Evolutionary conservation across 2,797 vertebrate species (phyloP).

Genomic region (Pseudomugil tenellus): DNA sequence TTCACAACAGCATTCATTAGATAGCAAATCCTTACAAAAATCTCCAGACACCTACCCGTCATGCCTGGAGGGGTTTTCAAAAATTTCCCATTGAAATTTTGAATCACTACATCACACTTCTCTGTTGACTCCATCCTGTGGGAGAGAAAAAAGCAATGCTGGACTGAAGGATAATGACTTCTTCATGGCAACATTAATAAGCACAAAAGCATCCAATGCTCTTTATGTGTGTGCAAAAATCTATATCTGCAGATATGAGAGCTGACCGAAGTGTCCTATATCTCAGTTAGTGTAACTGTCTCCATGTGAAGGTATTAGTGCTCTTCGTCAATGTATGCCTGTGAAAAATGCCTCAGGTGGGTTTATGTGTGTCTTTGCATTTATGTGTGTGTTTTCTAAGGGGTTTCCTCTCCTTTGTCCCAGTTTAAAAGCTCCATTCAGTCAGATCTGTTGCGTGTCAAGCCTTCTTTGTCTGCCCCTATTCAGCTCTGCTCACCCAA

Average conservation of each 20-base stretch:
- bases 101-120: constrained; percentile 99
- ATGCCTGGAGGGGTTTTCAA: constrained; percentile 98
- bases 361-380: constrained; percentile 25
- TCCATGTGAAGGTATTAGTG: constrained; percentile 31
- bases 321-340: constrained; percentile 19
- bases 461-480: constrained; percentile 79
- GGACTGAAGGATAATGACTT: constrained; percentile 21
- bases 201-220: background rate
- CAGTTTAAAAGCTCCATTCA: constrained; percentile 76
- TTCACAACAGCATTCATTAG: background rate
- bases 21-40: background rate
- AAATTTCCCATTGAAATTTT: constrained; percentile 99
- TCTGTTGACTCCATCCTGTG: constrained; percentile 98
- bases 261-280: constrained; percentile 13
- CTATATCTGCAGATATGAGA: constrained; percentile 6
- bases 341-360: constrained; percentile 42
- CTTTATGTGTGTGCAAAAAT: background rate
- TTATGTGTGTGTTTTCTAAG: constrained; percentile 59
- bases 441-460: constrained; percentile 78
- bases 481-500: constrained; percentile 83
- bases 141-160: constrained; percentile 35
- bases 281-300: constrained; percentile 14
- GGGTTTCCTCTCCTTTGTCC: constrained; percentile 78
- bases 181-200: constrained; percentile 3
- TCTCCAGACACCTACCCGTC: constrained; percentile 86